phyloP scores from a whole-genome alignment of 2,797 vertebrate species.

The Ptychadena robeensis region DNA sequence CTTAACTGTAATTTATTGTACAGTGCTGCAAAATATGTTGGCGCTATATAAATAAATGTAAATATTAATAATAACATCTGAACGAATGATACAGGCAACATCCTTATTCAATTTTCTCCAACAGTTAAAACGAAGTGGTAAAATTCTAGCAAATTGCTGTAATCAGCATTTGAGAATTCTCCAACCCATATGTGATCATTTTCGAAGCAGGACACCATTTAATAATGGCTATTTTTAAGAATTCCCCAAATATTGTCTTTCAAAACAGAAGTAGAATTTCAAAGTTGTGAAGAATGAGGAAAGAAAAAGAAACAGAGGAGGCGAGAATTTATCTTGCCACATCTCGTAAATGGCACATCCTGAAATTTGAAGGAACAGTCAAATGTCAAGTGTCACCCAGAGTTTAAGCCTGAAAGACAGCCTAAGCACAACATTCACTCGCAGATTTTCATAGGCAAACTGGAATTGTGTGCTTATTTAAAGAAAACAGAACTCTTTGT shows the following conservation, averaged over 20 bases:
- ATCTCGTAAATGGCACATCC: constrained; percentile 29
- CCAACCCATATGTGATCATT: background rate
- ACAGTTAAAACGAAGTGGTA: background rate
- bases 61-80: no score
- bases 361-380: background rate
- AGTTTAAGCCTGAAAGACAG: constrained; percentile 18
- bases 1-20: no score
- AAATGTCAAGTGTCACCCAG: constrained; percentile 26
- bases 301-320: constrained; percentile 13
- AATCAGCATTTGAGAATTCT: background rate
- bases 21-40: no score
- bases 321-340: background rate
- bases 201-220: background rate
- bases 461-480: background rate
- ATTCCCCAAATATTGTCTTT: constrained; percentile 27
- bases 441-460: background rate
- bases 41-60: no score
- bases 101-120: background rate
- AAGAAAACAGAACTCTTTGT: background rate
- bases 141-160: background rate
- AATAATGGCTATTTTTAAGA: background rate
- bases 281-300: constrained; percentile 20
- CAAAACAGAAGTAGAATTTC: constrained; percentile 15
- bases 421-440: background rate
- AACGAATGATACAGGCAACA: background rate